Evolutionary conservation across 2,888 invertebrate genomes (phyloP).

Genomic region (Melanargia galathea): DNA sequence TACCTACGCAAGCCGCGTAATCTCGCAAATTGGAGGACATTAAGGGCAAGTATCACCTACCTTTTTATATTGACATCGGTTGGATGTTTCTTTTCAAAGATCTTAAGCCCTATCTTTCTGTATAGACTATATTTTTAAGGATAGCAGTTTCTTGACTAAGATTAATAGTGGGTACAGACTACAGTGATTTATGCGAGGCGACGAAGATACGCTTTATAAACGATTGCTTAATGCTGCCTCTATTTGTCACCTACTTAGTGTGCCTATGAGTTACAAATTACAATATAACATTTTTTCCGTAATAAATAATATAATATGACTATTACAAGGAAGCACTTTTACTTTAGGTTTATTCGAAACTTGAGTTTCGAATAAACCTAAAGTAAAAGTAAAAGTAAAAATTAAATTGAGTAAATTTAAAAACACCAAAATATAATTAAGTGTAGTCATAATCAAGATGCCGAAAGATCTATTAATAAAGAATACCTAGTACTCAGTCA

Average conservation of each 20-base stretch:
- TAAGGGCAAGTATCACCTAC: neutral
- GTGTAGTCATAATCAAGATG: too few species aligned
- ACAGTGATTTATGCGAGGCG: slow-evolving; percentile 11
- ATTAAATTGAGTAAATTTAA: too few species aligned
- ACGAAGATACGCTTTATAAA: slow-evolving; percentile 16
- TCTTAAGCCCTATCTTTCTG: neutral
- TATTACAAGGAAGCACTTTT: too few species aligned
- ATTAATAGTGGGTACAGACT: slow-evolving; percentile 9
- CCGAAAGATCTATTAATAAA: too few species aligned
- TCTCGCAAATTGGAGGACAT: neutral
- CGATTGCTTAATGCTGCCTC: slow-evolving; percentile 16
- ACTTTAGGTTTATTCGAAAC: too few species aligned
- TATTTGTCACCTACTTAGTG: slow-evolving; percentile 18
- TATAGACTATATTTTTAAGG: slow-evolving; percentile 5
- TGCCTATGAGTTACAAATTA: neutral
- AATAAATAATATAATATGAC: neutral
- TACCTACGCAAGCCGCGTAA: too few species aligned
- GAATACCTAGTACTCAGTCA: too few species aligned
- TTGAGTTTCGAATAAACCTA: too few species aligned
- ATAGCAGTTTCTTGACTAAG: slow-evolving; percentile 9
- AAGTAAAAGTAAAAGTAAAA: too few species aligned
- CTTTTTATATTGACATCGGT: neutral
- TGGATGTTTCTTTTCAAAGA: neutral
- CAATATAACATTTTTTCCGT: too few species aligned
- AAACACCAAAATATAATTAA: too few species aligned